These are phyloP conservation scores for Synergus itoensis DNA, from an alignment of 2,888 invertebrate genomes.

Conservation along the genomic window DNA sequence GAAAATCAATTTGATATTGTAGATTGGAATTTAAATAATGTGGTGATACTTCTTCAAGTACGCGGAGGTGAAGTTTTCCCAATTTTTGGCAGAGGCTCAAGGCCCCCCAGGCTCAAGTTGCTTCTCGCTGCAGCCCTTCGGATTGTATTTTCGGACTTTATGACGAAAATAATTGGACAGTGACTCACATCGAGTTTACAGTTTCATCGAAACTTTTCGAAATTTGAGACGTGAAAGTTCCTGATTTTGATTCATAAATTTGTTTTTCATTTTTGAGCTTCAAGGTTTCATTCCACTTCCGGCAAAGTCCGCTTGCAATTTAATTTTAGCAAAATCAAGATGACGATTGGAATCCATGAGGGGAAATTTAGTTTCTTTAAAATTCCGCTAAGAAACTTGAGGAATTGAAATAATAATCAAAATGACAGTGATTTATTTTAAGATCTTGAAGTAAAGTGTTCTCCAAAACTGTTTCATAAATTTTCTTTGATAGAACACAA, in stretches of 20 bases:
- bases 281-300: slow-evolving; percentile 9
- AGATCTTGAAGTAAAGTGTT: neutral
- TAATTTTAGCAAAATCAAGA: neutral
- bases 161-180: slow-evolving; percentile 73
- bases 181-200: slow-evolving; percentile 65
- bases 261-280: neutral
- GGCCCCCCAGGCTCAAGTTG: slow-evolving; percentile 64
- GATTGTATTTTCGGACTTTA: slow-evolving; percentile 75
- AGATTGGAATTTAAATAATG: slow-evolving; percentile 42
- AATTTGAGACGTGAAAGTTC: slow-evolving; percentile 30
- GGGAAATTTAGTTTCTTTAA: neutral
- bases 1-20: neutral
- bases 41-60: slow-evolving; percentile 56
- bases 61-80: slow-evolving; percentile 65
- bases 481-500: neutral
- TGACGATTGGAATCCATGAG: neutral
- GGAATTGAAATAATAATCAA: neutral
- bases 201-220: slow-evolving; percentile 36
- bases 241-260: neutral
- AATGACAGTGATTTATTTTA: neutral
- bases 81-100: slow-evolving; percentile 73
- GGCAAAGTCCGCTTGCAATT: neutral
- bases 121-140: slow-evolving; percentile 67
- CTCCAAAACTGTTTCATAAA: neutral
- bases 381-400: neutral